Conservation (phyloP, 2,888 invertebrate genomes). For the Ophioninae sp. region DNA sequence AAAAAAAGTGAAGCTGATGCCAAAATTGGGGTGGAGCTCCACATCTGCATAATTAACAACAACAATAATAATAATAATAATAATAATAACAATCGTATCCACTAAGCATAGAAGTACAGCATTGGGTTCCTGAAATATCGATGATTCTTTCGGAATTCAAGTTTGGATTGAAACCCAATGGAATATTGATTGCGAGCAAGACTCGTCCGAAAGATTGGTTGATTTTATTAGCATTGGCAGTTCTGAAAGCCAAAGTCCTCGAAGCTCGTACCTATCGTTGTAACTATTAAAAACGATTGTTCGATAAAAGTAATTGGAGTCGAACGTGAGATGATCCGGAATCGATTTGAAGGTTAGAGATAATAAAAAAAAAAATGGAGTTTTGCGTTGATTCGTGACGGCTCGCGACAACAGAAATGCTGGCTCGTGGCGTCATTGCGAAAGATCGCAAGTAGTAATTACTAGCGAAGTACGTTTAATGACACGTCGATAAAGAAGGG, state of each 20-base stretch:
- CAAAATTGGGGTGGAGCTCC: too few species aligned
- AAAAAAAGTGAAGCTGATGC: too few species aligned
- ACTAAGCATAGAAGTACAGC: too few species aligned
- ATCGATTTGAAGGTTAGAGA: too few species aligned
- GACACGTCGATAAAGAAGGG: constrained; percentile 9
- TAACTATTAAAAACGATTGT: neutral
- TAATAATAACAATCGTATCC: too few species aligned
- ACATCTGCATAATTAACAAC: too few species aligned
- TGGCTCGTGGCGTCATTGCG: constrained; percentile 38
- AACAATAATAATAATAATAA: too few species aligned
- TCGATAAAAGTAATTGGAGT: neutral
- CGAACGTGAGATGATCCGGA: neutral
- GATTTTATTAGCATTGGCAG: neutral
- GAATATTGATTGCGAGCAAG: too few species aligned
- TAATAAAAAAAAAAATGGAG: too few species aligned
- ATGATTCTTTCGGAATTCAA: too few species aligned
- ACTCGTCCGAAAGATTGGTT: neutral
- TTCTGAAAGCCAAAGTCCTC: neutral
- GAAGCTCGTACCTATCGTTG: neutral
- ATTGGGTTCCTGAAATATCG: too few species aligned
- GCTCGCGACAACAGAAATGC: constrained; percentile 10
- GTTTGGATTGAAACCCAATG: too few species aligned
- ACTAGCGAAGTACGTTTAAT: constrained; percentile 8
- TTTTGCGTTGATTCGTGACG: neutral
- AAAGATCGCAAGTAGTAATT: constrained; percentile 6